Evolutionary conservation across 2,797 vertebrate genomes (phyloP), one percentile per base, ranked within the genome.

Genomic region (Distichodus sexfasciatus): DNA sequence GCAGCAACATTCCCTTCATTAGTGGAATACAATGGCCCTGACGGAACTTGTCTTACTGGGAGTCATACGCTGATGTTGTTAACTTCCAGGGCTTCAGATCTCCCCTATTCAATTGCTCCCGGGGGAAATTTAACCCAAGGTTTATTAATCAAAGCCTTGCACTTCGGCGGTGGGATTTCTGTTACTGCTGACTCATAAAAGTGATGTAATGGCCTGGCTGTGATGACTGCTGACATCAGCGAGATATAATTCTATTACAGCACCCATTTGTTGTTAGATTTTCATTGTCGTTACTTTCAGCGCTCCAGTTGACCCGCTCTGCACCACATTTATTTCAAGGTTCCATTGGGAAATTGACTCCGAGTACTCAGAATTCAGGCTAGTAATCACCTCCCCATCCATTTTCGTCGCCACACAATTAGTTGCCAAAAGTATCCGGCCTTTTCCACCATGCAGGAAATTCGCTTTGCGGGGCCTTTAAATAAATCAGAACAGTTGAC

Each of bases 161-260:
- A 82, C 83, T 83, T 64, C 60, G 54, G 81, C 24, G 77, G 68
- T 24, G 28, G 21, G 35, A 68, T 73, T 67, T 78, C 73, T 65
- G 55, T 76, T 84, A 62, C 41, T 79, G 85, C 86, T 85, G 86
- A 90, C 81, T 87, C 85, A 76, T 87, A 88, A 88, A 91, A 83
- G 80, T 81, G 78, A 88, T 83, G 63, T 72, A 83, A 74, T 74
- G 69, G 59, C 66, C 3, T 46, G 35, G 66, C 66, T 79, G 63
- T 68, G 71, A 71, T 75, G 76, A 77, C 77, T 74, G 88, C 88
- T 90, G 87, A 88, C 84, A 86, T 85, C 83, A 84, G 86, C 85
- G 35, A 50, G 72, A 83, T 84, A 80, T 87, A 85, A 87, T 87
- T 88, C 80, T 82, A 76, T 84, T 73, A 80, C 66, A 79, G 80